Conservation (phyloP, 1,140 invertebrate species). For the Procambarus clarkii region DNA sequence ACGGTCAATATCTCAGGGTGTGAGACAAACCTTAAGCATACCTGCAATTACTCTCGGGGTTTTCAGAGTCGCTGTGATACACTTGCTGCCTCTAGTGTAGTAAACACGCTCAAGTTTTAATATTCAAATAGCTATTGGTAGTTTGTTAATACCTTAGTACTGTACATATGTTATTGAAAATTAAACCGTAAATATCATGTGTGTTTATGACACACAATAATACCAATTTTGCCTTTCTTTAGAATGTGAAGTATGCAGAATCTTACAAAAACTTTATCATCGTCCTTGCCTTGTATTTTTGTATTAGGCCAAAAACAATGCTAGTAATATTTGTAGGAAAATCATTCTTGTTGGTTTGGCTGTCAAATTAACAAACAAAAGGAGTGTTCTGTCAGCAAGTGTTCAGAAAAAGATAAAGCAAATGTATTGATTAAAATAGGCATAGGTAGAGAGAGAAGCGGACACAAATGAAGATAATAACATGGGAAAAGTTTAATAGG, state of each 20-base stretch:
- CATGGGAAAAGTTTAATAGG: not conserved
- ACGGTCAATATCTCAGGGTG: slow-evolving; percentile 4
- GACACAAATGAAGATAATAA: not conserved
- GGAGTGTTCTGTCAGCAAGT: not conserved
- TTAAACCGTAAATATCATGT: not conserved
- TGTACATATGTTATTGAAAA: not conserved
- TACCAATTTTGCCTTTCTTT: not conserved
- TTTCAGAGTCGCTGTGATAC: slow-evolving; percentile 11
- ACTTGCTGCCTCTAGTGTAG: slow-evolving; percentile 6
- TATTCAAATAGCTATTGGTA: not conserved
- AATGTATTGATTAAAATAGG: not conserved
- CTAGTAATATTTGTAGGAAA: not conserved
- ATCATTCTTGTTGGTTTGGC: no score
- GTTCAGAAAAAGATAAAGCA: not conserved
- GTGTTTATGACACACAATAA: not conserved
- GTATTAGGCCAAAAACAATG: not conserved
- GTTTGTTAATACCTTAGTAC: not conserved
- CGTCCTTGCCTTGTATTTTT: not conserved
- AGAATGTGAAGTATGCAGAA: not conserved
- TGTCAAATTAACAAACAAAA: not conserved
- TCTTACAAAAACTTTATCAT: not conserved
- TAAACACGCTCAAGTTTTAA: not conserved
- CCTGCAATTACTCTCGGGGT: not conserved
- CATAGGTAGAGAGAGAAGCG: not conserved
- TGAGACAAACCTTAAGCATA: slow-evolving; percentile 2